Evolutionary conservation across 2,797 vertebrate species (phyloP), one percentile per base, ranked within the genome.

Genomic region (Etheostoma perlongum): DNA sequence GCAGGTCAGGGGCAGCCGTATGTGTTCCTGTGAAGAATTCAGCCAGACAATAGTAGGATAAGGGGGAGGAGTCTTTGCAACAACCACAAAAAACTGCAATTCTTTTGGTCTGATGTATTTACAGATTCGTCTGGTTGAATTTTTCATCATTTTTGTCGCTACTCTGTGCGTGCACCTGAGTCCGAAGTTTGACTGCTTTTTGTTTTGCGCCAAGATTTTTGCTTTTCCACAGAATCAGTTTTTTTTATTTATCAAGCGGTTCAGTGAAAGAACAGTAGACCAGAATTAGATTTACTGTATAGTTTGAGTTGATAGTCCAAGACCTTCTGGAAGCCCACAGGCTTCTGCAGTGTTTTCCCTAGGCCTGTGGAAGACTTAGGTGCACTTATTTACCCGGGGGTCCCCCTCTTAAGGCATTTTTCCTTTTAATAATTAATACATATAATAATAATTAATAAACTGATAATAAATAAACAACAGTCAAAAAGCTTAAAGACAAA

Each of bases 21-120:
- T 73, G 75, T 86, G 84, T 84, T 89, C 78, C 76, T 80, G 84
- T 89, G 85, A 89, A 90, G 85, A 86, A 89, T 94, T 94, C 92
- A 95, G 83, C 94, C 93, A 93, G 94, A 95, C 91, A 90, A 93
- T 87, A 57, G 85, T 40, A 87, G 74, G 81, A 82, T 84, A 67
- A 76, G 48, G 27, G 75, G 81, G 27, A n/a, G 66, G 79, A 74
- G 19, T 59, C 48, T 53, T 13, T 72, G 60, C 59, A 11, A 40
- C 36, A 40, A 40, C 51, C 4, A 47, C 51, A 64, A 55, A 65
- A 61, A 1, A 11, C 53, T 69, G 44, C 58, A 67, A 4, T 58
- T 66, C 36, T 11, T 64, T 75, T 62, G 5, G 4, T 55, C 15
- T 52, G 12, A 61, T 48, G 1, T 2, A 21, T 52, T 76, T 53